These are phyloP conservation scores for Protophormia terraenovae DNA, from an alignment of 2,888 invertebrate species.

Conservation along the genomic window DNA sequence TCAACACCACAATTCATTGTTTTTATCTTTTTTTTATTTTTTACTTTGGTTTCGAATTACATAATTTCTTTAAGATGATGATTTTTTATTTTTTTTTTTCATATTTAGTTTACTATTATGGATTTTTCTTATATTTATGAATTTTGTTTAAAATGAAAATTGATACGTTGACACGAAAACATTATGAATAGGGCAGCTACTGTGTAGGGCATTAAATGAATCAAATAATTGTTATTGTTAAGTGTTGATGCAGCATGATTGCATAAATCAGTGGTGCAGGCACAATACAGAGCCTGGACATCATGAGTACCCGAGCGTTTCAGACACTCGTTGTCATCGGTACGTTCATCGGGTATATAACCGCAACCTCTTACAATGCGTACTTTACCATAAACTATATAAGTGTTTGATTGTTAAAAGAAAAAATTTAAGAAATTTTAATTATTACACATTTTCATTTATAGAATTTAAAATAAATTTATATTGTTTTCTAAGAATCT, in stretches of 20 bases:
- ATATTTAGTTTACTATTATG: conserved; percentile 57
- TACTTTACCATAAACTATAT: conserved; percentile 88
- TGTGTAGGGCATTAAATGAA: conserved; percentile 73
- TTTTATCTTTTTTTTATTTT: conserved; percentile 18
- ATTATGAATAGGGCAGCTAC: conserved; percentile 69
- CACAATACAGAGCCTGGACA: conserved; percentile 88
- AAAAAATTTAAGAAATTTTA: not conserved
- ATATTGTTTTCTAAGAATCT: conserved; percentile 61
- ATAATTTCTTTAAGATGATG: too few species aligned
- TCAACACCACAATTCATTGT: conserved; percentile 29
- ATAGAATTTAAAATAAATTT: not conserved
- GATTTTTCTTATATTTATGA: conserved; percentile 72
- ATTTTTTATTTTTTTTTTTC: conserved; percentile 20
- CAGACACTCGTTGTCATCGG: conserved; percentile 85
- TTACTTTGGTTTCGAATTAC: conserved; percentile 41
- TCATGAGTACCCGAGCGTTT: conserved; percentile 88
- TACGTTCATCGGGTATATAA: conserved; percentile 85
- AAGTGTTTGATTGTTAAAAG: conserved; percentile 5
- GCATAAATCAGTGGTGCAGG: conserved; percentile 90
- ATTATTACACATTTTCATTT: not conserved
- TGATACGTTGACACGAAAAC: conserved; percentile 69
- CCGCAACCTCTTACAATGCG: conserved; percentile 92
- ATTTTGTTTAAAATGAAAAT: conserved; percentile 71
- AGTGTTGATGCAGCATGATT: conserved; percentile 83
- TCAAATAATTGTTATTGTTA: conserved; percentile 72